phyloP scores from a whole-genome alignment of 2,797 vertebrate genomes.

The Apodemus agrarius region DNA sequence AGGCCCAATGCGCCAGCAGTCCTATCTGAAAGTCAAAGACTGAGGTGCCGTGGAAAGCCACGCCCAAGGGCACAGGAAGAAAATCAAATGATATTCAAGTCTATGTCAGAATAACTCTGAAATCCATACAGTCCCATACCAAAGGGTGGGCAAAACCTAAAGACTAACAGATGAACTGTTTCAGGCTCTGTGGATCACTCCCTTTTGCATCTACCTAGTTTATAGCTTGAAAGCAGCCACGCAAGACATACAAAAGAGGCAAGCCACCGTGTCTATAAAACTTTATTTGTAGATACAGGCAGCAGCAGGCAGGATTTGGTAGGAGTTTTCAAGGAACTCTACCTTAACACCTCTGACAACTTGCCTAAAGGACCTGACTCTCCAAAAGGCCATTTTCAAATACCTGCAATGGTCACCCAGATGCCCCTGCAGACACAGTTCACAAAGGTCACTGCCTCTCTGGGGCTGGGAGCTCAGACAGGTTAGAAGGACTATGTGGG shows the following conservation, averaged over 20 bases:
- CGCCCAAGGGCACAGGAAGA: not conserved
- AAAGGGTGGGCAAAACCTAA: not conserved
- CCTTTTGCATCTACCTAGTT: not conserved
- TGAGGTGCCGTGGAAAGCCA: not conserved
- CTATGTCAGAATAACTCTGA: not conserved
- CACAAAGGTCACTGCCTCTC: not conserved
- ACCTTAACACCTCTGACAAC: not conserved
- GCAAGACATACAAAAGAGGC: not conserved
- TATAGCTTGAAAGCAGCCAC: not conserved
- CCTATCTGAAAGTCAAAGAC: not conserved
- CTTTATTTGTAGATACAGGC: slow-evolving; percentile 38
- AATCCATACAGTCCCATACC: not conserved
- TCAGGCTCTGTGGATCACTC: not conserved
- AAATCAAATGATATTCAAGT: not conserved
- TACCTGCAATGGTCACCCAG: not conserved
- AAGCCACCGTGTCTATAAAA: not conserved
- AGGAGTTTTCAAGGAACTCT: not conserved
- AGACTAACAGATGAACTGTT: not conserved
- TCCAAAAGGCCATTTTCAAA: not conserved
- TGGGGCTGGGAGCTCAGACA: not conserved
- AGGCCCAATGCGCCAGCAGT: not conserved
- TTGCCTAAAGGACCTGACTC: not conserved
- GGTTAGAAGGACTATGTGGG: not conserved
- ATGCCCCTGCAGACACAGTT: not conserved
- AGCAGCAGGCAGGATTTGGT: not conserved